Conservation (phyloP, 1,140 invertebrate genomes). For the Rhopalosiphum maidis region DNA sequence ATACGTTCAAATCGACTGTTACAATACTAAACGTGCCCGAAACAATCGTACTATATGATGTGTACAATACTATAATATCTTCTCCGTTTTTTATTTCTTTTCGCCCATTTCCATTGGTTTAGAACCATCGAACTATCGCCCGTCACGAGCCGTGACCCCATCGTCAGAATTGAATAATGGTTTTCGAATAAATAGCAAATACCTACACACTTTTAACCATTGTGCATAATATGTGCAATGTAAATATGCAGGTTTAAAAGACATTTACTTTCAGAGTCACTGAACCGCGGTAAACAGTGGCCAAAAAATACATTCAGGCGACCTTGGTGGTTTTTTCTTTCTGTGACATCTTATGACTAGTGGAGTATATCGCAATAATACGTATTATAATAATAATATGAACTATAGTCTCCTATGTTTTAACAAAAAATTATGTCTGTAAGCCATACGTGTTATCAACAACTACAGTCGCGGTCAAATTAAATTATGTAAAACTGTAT, state of each 20-base stretch:
- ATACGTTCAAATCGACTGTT: not conserved
- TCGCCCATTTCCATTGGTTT: not conserved
- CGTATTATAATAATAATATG: not conserved
- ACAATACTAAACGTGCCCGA: not conserved
- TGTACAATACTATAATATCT: not conserved
- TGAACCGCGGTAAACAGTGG: conserved; percentile 2
- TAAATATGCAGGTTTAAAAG: not conserved
- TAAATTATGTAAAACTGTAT: not conserved
- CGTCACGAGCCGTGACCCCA: not conserved
- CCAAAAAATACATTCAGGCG: not conserved
- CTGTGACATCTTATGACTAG: not conserved
- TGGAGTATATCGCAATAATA: not conserved
- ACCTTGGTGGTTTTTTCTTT: conserved; percentile 34
- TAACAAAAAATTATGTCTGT: too few species aligned
- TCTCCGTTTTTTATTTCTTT: not conserved
- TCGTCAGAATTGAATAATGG: not conserved
- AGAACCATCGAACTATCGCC: not conserved
- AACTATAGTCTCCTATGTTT: too few species aligned
- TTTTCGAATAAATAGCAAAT: not conserved
- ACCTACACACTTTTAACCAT: not conserved
- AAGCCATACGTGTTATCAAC: not conserved
- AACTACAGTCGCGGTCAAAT: not conserved
- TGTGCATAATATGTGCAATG: not conserved
- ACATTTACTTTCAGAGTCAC: conserved; percentile 41
- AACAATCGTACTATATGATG: not conserved